Evolutionary conservation across 2,797 vertebrate species (phyloP), one percentile per base, ranked within the genome.

Genomic region (Cryptoblepharus egeriae): DNA sequence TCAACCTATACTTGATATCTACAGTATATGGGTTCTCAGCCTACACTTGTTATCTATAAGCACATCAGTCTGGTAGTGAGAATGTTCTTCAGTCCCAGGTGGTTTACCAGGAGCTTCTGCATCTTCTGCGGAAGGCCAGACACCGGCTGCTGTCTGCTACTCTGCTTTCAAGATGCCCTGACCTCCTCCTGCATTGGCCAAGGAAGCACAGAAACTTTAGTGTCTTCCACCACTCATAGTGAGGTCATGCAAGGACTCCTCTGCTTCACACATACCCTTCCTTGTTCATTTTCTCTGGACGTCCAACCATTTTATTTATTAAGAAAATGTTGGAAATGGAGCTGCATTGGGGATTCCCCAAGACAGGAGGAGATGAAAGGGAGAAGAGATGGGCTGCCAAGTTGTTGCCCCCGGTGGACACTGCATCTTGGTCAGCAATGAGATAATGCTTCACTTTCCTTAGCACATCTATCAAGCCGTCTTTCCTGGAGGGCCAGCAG

Each of bases 351-450:
- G 63, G 86, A 86, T 79, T 61, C 8, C 0, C 52, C 15, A 55
- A 81, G 42, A 30, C 70, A 86, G 1, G 63, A 24, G 12, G 22
- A 13, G 87, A 85, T 83, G 85, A 87, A 85, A 91, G 79, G 75
- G n/a, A 79, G 71, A 86, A 77, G 87, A 20, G 75, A 81, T 1
- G 0, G 70, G 58, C 80, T 89, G 92, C 88, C 88, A 84, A 55
- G 60, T 16, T 69, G 10, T 2, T 64, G 32, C 81, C 55, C 32
- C 82, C 49, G 2, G 77, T 0, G 57, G 86, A 32, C 11, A 52
- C 75, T 42, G 0, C 2, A n/a, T 87, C 89, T 82, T 61, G 0
- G 81, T 68, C 55, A 68, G 85, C 85, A 78, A 7, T 0, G 16
- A 75, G 18, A 67, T 2, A 57, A 78, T 61, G 18, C 58, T 75